Evolutionary conservation across 1,140 invertebrate species (phyloP).

Genomic region (Epicauta chinensis): DNA sequence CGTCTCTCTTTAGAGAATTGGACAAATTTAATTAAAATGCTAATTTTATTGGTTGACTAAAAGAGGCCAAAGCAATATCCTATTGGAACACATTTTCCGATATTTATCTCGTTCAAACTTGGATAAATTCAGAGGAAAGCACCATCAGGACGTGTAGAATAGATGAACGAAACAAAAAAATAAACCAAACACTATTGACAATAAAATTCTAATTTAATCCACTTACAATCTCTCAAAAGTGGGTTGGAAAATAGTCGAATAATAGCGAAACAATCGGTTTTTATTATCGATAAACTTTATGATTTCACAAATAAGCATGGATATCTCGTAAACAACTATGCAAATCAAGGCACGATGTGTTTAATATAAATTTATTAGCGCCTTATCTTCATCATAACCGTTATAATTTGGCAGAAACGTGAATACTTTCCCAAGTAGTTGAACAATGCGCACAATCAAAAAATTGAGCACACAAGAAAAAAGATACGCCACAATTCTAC

Average conservation of each 20-base stretch:
- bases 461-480: neutral
- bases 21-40: slow-evolving; percentile 29
- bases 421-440: neutral
- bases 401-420: slow-evolving; percentile 1
- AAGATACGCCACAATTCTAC: no score
- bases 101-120: slow-evolving; percentile 16
- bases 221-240: no score
- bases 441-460: slow-evolving; percentile 1
- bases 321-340: slow-evolving; percentile 13
- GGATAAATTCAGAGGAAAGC: no score
- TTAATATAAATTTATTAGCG: slow-evolving; percentile 15
- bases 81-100: slow-evolving; percentile 9
- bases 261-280: neutral
- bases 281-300: slow-evolving; percentile 10
- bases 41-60: slow-evolving; percentile 25
- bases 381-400: slow-evolving; percentile 3
- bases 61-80: slow-evolving; percentile 21
- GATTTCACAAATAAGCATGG: slow-evolving; percentile 11
- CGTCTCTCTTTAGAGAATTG: slow-evolving; percentile 6
- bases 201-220: no score
- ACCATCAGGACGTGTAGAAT: no score
- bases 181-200: no score
- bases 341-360: slow-evolving; percentile 14
- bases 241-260: no score
- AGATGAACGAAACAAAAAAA: no score